Evolutionary conservation across 2,888 invertebrate species (phyloP), one percentile per base, ranked within the genome.

Genomic region (Eupeodes latifasciatus): DNA sequence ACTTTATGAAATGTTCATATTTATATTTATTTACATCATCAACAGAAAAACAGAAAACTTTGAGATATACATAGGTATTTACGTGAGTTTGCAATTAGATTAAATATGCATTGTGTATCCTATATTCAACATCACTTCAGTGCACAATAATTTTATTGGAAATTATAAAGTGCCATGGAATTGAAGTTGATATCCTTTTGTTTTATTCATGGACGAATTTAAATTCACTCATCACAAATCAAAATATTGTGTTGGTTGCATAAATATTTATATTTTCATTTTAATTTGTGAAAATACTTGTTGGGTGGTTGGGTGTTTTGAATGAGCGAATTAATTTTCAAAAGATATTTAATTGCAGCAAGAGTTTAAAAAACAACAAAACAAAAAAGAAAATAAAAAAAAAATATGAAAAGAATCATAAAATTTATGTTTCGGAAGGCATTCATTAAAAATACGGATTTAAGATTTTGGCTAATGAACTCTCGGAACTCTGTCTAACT

Each of bases 211-310:
- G 16, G 51, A 72, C n/a, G 51, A 81, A 59, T 71, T 69, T 40
- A 71, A 80, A 80, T 81, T 76, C 53, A 62, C 67, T 85, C 49
- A 34, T 84, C 49, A 34, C 34, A 72, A 72, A 72, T 74, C 44
- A n/a, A 5, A 64, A 82, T 44, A 27, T 40, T 57, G 47, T 51
- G 44, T 62, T 49, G 51, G 51, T 5, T 47, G 66, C 81, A 81
- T 85, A 85, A 81, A 82, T 86, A 86, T 85, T 85, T 74, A 85
- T 77, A 14, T 27, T 74, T 85, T 81, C 61, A 40, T 81, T 74
- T 74, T 67, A 69, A 51, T 79, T 69, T 16, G 61, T 81, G 27
- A 34, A 72, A 27, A 27, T 27, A 2, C 27, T 27, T 27, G 27
- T 27, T 66, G 14, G 16, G 40, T 9, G 40, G 9, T 40, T 7